Evolutionary conservation across 2,113 vertebrate genomes (phyloP).

Genomic region (Macrotus californicus): DNA sequence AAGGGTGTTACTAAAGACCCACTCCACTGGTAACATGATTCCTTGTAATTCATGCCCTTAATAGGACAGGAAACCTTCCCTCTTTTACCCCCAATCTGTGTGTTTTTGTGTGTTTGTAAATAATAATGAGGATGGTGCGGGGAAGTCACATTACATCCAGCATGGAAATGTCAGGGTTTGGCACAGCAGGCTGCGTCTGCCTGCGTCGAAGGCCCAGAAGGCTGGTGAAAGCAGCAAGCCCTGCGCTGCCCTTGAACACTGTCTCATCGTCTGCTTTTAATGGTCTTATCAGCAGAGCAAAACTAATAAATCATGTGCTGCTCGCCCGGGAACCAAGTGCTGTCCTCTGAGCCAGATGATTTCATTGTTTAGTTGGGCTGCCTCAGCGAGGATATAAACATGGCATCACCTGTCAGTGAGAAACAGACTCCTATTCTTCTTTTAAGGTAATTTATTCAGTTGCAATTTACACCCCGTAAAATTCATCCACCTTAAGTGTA

Average conservation of each 20-base stretch:
- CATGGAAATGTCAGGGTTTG: conserved; percentile 17
- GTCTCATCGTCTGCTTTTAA: conserved; percentile 72
- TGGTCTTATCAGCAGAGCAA: conserved; percentile 58
- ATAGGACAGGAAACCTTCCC: background rate
- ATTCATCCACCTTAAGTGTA: background rate
- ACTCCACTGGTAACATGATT: background rate
- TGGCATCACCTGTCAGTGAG: background rate
- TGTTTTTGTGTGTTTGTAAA: background rate
- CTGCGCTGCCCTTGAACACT: conserved; percentile 56
- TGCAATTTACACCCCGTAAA: background rate
- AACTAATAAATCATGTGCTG: conserved; percentile 52
- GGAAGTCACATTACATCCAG: background rate
- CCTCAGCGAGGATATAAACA: conserved; percentile 43
- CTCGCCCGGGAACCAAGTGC: conserved; percentile 40
- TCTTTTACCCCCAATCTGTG: background rate
- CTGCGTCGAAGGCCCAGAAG: background rate
- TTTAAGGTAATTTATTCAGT: background rate
- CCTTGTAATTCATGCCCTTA: background rate
- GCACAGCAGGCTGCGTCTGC: conserved; percentile 41
- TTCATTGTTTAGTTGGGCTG: conserved; percentile 49
- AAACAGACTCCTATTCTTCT: background rate
- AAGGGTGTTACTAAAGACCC: background rate
- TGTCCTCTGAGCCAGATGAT: conserved; percentile 64
- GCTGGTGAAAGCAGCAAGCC: background rate
- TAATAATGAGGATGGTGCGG: background rate